These are phyloP conservation scores for Acanthurus lineatus DNA, from an alignment of 2,797 vertebrate genomes.

Conservation along the genomic window DNA sequence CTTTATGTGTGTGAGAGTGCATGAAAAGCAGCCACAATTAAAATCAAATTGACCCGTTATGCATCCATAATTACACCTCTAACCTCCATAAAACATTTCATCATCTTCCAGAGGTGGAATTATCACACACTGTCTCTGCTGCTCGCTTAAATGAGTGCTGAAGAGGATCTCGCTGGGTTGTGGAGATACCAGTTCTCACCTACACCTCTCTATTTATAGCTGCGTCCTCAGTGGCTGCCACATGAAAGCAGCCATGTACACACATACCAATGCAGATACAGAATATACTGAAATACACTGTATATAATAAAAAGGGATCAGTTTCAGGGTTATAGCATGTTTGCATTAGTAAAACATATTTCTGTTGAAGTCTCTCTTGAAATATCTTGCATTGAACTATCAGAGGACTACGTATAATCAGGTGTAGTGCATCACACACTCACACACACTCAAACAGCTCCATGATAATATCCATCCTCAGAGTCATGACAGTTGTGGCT, in stretches of 20 bases:
- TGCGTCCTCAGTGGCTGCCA: constrained; percentile 9
- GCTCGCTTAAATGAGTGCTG: constrained; percentile 17
- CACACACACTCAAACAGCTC: not conserved
- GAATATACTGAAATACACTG: not conserved
- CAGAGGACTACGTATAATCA: not conserved
- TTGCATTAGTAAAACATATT: too few species aligned
- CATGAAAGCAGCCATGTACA: constrained; percentile 44
- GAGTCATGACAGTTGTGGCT: constrained; percentile 18
- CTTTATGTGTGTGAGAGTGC: constrained; percentile 28
- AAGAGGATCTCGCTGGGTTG: constrained; percentile 25
- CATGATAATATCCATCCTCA: constrained; percentile 14
- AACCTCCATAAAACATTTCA: constrained; percentile 60
- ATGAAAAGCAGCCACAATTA: constrained; percentile 52
- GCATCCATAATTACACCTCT: constrained; percentile 51
- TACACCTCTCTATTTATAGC: constrained; percentile 62
- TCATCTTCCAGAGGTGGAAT: constrained; percentile 46
- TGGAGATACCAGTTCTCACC: constrained; percentile 47
- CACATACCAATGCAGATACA: constrained; percentile 19
- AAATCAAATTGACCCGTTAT: constrained; percentile 55
- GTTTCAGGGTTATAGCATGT: too few species aligned
- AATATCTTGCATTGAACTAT: too few species aligned
- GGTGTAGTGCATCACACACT: not conserved
- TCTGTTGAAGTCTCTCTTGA: too few species aligned
- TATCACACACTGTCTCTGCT: constrained; percentile 17
- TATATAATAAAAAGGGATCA: not conserved